These are phyloP conservation scores for Neocloeon triangulifer DNA, from an alignment of 1,140 invertebrate species.

Conservation along the genomic window DNA sequence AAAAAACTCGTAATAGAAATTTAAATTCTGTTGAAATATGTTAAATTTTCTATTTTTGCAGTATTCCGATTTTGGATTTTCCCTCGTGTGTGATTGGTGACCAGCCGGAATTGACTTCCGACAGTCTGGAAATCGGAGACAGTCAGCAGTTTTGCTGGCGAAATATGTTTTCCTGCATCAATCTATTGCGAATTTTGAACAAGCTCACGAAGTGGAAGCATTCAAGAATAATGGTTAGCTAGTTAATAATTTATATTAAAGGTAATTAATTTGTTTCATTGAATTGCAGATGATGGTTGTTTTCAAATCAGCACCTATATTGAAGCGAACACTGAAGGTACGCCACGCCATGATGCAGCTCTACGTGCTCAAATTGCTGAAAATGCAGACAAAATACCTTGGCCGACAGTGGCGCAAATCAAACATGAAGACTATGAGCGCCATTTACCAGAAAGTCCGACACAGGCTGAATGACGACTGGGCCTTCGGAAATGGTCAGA, in stretches of 20 bases:
- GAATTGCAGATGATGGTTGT: conserved; percentile 79
- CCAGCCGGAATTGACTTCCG: conserved; percentile 79
- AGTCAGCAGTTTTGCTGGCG: conserved; percentile 81
- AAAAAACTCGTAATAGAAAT: conserved; percentile 52
- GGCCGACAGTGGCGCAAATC: conserved; percentile 97
- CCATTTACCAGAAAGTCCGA: conserved; percentile 92
- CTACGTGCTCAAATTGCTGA: conserved; percentile 91
- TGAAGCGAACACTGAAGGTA: conserved; percentile 89
- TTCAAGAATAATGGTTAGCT: conserved; percentile 83
- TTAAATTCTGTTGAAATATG: neutral
- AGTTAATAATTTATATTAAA: too few species aligned
- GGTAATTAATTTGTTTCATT: conserved; percentile 7
- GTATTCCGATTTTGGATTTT: conserved; percentile 84
- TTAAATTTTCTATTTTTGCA: conserved; percentile 17
- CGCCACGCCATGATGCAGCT: conserved; percentile 95
- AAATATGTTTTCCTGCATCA: conserved; percentile 96
- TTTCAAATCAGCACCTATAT: conserved; percentile 96
- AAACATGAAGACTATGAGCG: conserved; percentile 99
- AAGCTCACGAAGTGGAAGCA: conserved; percentile 99
- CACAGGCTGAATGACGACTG: conserved; percentile 96
- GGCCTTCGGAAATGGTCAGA: conserved; percentile 89
- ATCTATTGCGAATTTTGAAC: conserved; percentile 88
- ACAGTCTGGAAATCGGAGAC: conserved; percentile 80
- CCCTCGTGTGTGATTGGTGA: conserved; percentile 91
- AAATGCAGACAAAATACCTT: conserved; percentile 99